Conservation (phyloP, 2,113 vertebrate species). For the Chauna torquata region DNA sequence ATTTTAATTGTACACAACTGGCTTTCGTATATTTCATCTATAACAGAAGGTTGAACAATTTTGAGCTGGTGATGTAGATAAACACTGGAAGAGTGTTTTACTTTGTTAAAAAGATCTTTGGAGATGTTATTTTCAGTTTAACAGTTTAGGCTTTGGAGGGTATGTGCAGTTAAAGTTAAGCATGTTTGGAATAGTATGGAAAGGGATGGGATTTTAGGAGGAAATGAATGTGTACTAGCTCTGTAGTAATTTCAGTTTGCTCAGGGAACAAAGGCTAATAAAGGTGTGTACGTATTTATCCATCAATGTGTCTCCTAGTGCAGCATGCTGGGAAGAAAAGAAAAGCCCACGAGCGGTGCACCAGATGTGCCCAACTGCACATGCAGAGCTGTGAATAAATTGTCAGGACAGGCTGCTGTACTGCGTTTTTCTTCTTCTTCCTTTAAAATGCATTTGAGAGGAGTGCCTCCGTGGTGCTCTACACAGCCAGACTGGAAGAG, state of each 20-base stretch:
- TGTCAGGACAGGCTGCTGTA: neutral
- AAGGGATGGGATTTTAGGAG: neutral
- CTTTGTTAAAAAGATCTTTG: neutral
- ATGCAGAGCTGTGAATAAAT: neutral
- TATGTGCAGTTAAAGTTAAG: neutral
- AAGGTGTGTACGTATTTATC: neutral
- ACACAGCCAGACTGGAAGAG: neutral
- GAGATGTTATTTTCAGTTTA: neutral
- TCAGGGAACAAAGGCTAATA: neutral
- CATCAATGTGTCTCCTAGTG: neutral
- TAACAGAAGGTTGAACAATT: neutral
- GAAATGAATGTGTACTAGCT: neutral
- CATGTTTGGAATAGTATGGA: neutral
- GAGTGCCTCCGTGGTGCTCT: neutral
- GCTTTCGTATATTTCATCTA: neutral
- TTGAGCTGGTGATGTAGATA: neutral
- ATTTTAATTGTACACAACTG: slow-evolving; percentile 1
- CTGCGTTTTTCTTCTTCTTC: slow-evolving; percentile 4
- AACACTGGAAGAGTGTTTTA: neutral
- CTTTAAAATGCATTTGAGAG: neutral
- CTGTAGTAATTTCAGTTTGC: neutral
- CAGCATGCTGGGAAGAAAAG: neutral
- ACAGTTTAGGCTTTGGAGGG: neutral
- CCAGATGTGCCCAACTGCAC: neutral
- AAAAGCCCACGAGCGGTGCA: neutral